A percentile compares a stretch with the other conserved stretches of the same genome.
Conservation (phyloP, 2,797 vertebrate species). For the Apogon talboti region DNA sequence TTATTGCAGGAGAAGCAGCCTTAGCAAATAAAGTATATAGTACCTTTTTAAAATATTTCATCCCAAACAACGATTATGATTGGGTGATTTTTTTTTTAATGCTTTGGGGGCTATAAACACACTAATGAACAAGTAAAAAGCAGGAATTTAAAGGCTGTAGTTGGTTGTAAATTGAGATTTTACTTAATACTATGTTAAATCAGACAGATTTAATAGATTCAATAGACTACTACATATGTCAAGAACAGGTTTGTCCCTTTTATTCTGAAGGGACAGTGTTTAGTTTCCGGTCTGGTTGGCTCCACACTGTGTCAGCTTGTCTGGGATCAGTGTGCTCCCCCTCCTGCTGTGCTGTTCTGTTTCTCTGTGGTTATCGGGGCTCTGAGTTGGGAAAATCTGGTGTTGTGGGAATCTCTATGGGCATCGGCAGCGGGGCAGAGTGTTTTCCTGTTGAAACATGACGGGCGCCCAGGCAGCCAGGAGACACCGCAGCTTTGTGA, state of each 20-base stretch:
- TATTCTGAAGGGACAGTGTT: slow-evolving; percentile 50
- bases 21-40: no score
- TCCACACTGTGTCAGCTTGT: slow-evolving; percentile 19
- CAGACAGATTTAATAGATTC: no score
- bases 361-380: slow-evolving; percentile 51
- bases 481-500: slow-evolving; percentile 77
- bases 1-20: no score
- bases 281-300: slow-evolving; percentile 15
- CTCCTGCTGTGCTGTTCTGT: slow-evolving; percentile 19
- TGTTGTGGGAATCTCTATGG: slow-evolving; percentile 64
- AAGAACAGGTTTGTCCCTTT: slow-evolving; percentile 16
- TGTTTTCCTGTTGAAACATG: slow-evolving; percentile 70
- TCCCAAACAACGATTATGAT: no score
- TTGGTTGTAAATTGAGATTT: no score
- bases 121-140: no score
- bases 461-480: slow-evolving; percentile 69
- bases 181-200: no score
- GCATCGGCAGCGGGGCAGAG: slow-evolving; percentile 35
- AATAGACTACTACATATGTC: no score
- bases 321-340: not conserved
- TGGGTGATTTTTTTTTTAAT: no score
- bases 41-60: no score
- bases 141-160: no score
- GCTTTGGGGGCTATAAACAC: no score
- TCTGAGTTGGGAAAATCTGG: slow-evolving; percentile 50